Conservation (phyloP, 2,888 invertebrate species). For the Drosophila cracens region DNA sequence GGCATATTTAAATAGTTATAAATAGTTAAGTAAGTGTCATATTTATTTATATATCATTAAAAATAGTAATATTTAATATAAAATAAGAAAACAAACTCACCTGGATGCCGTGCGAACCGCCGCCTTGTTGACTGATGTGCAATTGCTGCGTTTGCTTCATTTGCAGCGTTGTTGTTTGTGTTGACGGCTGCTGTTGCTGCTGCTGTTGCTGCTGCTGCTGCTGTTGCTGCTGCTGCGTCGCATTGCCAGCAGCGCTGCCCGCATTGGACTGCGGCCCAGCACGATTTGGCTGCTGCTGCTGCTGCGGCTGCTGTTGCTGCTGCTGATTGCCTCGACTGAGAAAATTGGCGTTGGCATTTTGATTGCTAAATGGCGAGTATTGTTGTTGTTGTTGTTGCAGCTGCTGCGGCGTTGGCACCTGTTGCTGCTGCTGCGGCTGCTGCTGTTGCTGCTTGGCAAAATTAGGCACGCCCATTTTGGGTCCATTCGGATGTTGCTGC, state of each 20-base stretch:
- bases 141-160: constrained; percentile 95
- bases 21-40: background rate
- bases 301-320: constrained; percentile 60
- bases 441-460: constrained; percentile 31
- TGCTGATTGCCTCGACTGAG: constrained; percentile 76
- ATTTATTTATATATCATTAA: background rate
- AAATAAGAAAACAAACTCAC: constrained; percentile 85
- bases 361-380: constrained; percentile 88
- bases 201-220: constrained; percentile 64
- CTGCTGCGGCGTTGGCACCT: constrained; percentile 72
- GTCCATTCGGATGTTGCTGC: constrained; percentile 75
- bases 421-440: constrained; percentile 82
- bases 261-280: constrained; percentile 68
- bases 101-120: constrained; percentile 92
- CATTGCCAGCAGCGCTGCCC: constrained; percentile 73
- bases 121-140: constrained; percentile 92
- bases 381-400: constrained; percentile 85
- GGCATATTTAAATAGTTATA: constrained; percentile 67
- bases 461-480: constrained; percentile 81
- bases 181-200: constrained; percentile 78
- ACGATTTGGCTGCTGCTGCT: constrained; percentile 62
- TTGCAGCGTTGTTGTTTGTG: constrained; percentile 88
- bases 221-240: constrained; percentile 61
- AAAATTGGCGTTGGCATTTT: constrained; percentile 79
- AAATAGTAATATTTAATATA: background rate